Base-by-base conservation (phyloP, 2,888 invertebrate genomes). In the Ennomos erosarius region DNA sequence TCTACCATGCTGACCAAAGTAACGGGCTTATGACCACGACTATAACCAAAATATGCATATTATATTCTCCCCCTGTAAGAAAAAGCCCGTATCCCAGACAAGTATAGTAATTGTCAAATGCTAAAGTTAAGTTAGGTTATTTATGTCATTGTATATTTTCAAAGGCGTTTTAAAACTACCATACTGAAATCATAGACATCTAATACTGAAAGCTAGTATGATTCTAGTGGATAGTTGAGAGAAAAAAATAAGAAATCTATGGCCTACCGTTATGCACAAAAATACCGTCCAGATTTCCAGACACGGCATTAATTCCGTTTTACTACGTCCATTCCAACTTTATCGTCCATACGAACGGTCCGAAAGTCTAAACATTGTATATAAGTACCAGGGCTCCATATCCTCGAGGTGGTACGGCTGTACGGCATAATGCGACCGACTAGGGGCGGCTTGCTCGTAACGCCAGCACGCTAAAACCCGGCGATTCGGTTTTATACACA, bases 401-500 rank as follows among this genome's bases (percentile, higher is more conserved):
- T 81, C 85, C 83, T 84, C 80, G 75, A 80, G 76, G 82, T 84
- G 72, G 81, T 61, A 64, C 64, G 61, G 85, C 78, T 85, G 81
- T 61, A 64, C 64, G 61, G 85, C 78, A 85, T 87, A 87, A 87
- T 85, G 87, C 84, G 84, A 80, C 84, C 82, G 80, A 82, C 79
- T 82, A 87, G 87, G 88, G 81, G 81, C 81, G 88, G 89, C 83
- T 51, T 35, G 51, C 51, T 90, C 90, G 90, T 91, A 91, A 92
- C 90, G 78, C 90, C 85, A 89, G 90, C 88, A 83, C 87, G 90
- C 90, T 91, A 91, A 91, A 91, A 90, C 90, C 88, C 85, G 88
- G 90, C 90, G 89, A 90, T 91, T 90, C 88, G 87, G 91, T 90
- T 90, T 92, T 90, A 91, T 91, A 91, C 89, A 91, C 91, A 91